A percentile compares a stretch with the other conserved stretches of the same genome.
These are phyloP conservation scores for Poecilus cupreus DNA, from an alignment of 2,888 invertebrate genomes.

Conservation along the genomic window DNA sequence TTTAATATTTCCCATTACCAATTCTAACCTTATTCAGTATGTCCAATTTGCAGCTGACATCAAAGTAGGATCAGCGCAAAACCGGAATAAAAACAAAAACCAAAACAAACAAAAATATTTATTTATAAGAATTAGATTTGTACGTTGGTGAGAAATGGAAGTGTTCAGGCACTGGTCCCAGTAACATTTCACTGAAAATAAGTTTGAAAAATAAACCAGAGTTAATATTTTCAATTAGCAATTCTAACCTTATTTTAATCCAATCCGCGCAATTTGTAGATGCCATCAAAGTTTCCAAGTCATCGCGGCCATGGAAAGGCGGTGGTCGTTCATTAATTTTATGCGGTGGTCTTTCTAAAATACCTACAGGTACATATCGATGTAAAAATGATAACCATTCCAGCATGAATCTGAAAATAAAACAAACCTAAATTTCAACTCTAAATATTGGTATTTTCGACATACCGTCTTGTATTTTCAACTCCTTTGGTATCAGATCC, in stretches of 20 bases:
- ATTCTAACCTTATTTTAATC: conserved; percentile 80
- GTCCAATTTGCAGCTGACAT: too few relatives aligned
- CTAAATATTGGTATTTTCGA: too few relatives aligned
- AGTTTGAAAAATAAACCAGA: too few relatives aligned
- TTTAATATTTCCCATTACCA: too few relatives aligned
- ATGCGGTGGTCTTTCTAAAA: conserved; percentile 92
- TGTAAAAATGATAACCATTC: conserved; percentile 96
- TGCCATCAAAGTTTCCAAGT: conserved; percentile 93
- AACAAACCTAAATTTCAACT: too few relatives aligned
- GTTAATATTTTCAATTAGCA: too few relatives aligned
- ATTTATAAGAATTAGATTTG: conserved; percentile 93
- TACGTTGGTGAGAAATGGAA: conserved; percentile 98
- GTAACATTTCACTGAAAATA: conserved; percentile 89
- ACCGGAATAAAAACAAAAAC: too few relatives aligned
- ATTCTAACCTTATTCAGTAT: too few relatives aligned
- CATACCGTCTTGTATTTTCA: conserved; percentile 92
- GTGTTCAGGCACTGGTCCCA: conserved; percentile 94
- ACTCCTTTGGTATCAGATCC: conserved; percentile 97
- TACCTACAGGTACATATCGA: conserved; percentile 95
- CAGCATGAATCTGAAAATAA: conserved; percentile 91
- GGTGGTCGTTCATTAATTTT: conserved; percentile 96
- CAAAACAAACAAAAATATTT: conserved; percentile 52
- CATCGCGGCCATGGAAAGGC: conserved; percentile 87
- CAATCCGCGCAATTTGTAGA: conserved; percentile 91
- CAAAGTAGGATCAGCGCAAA: too few relatives aligned